Evolutionary conservation across 2,888 invertebrate species (phyloP), one percentile per base, ranked within the genome.

Genomic region (Bellardia pandia): DNA sequence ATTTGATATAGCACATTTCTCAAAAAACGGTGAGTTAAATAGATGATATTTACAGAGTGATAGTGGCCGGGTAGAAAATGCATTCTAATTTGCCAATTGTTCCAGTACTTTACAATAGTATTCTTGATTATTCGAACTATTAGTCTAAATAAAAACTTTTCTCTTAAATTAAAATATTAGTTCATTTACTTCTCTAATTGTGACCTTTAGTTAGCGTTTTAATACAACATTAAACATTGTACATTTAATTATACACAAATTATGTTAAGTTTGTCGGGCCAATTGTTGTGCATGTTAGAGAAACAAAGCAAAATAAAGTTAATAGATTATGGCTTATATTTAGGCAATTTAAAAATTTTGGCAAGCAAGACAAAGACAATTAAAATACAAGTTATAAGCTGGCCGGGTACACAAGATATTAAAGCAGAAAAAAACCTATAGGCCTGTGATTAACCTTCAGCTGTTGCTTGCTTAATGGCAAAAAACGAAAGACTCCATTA

Each of bases 391-490:
- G 53, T 58, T 74, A 16, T 58, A 51, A 16, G 71, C 42, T 23
- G 42, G 13, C 16, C 40, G 30, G 14, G n/a, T 48, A 60, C 23
- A 45, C 13, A 60, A 68, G 14, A 37, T 51, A 53, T 56, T 9
- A 64, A 64, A 40, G 23, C 11, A 16, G 56, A 60, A 51, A 60
- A 33, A 53, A 75, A 71, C 45, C 69, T 74, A 56, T 74, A 66
- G 66, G 71, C 42, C 77, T 80, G 68, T 77, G 71, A 72, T 80
- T 84, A 84, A 86, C 84, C 80, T 81, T 86, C 80, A 86, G 78
- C 77, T 74, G 86, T 84, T 86, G 80, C 62, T 84, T 86, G 80
- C 62, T 86, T 72, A 77, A 86, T 81, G 76, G 51, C 76, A 81
- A 30, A 42, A 78, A 42, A 66, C 33, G 37, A 48, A 77, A 76